Base-by-base conservation (phyloP, 1,140 invertebrate species). In the Tetramorium parvispinum region DNA sequence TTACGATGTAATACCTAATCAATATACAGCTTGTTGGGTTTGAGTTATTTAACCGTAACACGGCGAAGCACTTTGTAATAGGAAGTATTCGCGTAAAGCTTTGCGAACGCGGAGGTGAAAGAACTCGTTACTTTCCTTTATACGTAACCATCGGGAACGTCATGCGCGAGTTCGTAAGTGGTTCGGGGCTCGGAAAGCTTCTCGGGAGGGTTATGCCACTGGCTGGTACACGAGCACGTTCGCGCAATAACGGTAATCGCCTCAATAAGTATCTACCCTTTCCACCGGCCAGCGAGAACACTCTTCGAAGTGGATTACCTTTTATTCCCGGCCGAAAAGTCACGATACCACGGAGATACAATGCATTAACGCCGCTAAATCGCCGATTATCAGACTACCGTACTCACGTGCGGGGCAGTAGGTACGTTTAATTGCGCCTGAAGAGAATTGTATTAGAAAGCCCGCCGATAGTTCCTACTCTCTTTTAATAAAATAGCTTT, bases 221-320 rank as follows among this genome's bases (percentile, higher is more conserved):
- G 78, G 79, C 88, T 90, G 88, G 89, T 87, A 89, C 88, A 89
- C 73, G 73, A 71, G 88, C 89, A 90, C 88, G 89, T 90, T 90
- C 89, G 66, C 77, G 89, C 89, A 90, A 90, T 90, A 90, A 90
- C 85, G 89, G 88, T 90, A 89, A 90, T 90, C 88, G 85, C 85
- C 88, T 51, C 89, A 88, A 90, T 90, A 90, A 90, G 88, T 90
- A 90, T 89, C 89, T 78, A 81, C 85, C 85, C 66, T 89, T 68
- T 57, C 79, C 24, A 75, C 32, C 70, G 66, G 37, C 10, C 71
- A 49, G 53, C 21, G 78, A 83, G 65, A 85, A 79, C 89, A 89
- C 49, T 87, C 85, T 59, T 83, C 88, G 57, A 83, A 87, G 88
- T 79, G 88, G 85, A 90, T 89, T 87, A 76, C 68, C 51, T 76